Evolutionary conservation across 2,797 vertebrate genomes (phyloP).

Genomic region (Falco berigora): DNA sequence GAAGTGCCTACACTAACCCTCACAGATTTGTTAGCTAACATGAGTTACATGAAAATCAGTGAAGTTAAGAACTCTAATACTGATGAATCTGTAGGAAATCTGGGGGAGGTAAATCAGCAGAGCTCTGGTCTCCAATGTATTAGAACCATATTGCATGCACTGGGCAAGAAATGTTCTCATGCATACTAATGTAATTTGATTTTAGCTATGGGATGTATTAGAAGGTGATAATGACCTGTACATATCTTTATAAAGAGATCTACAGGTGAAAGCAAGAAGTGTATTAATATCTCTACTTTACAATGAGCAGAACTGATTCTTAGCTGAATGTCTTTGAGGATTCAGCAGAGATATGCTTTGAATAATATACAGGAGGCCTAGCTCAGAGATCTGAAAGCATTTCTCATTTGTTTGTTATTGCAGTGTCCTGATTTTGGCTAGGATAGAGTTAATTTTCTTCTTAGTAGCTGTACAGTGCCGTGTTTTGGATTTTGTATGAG

Average conservation of each 20-base stretch:
- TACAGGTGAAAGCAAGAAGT: slow-evolving; percentile 13
- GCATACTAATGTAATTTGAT: slow-evolving; percentile 10
- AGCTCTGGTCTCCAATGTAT: neutral
- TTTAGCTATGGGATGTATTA: slow-evolving; percentile 35
- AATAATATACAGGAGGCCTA: neutral
- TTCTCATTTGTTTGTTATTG: neutral
- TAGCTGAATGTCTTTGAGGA: neutral
- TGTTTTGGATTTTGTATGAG: too few species aligned
- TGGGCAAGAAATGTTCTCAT: neutral
- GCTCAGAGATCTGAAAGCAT: neutral
- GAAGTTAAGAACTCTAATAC: neutral
- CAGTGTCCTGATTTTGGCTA: too few species aligned
- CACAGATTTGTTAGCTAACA: neutral
- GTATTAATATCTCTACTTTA: neutral
- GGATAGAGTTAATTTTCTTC: neutral
- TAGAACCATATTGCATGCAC: neutral
- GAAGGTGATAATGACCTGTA: neutral
- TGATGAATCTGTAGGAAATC: neutral
- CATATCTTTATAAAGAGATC: slow-evolving; percentile 28
- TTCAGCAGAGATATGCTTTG: neutral
- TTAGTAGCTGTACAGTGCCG: neutral
- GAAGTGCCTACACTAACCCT: neutral
- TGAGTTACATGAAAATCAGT: neutral
- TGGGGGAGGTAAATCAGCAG: slow-evolving; percentile 1
- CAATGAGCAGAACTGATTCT: neutral